Percentiles rank a stretch among this genome's conserved stretches.
Conservation (phyloP, 1,140 invertebrate species). For the Streblospio benedicti region DNA sequence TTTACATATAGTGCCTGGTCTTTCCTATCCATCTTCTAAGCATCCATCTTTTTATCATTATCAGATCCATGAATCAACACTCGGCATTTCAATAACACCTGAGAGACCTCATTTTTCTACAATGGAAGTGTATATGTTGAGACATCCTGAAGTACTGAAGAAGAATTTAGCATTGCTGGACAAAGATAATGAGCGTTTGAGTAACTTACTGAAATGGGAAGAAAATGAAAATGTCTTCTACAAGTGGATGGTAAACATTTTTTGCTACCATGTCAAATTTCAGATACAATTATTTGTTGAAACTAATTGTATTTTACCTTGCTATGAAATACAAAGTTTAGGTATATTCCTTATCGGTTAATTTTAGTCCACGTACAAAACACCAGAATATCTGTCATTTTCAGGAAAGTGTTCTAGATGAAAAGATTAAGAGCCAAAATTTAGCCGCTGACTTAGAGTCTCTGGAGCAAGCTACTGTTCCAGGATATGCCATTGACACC, state of each 20-base stretch:
- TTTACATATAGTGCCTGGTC: no score
- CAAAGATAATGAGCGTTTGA: slow-evolving; percentile 29
- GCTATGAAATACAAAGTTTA: background rate
- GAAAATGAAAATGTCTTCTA: slow-evolving; percentile 34
- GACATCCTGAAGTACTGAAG: slow-evolving; percentile 32
- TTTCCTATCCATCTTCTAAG: no score
- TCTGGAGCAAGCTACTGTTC: background rate
- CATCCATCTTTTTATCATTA: background rate
- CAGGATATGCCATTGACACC: slow-evolving; percentile 14
- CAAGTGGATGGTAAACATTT: slow-evolving; percentile 35
- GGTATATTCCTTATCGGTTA: background rate
- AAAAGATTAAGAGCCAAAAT: slow-evolving; percentile 9
- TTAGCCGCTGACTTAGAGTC: slow-evolving; percentile 6
- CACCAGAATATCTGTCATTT: background rate
- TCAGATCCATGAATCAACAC: slow-evolving; percentile 30
- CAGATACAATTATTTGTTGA: background rate
- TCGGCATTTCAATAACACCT: slow-evolving; percentile 21
- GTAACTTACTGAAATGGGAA: slow-evolving; percentile 28
- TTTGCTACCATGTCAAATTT: background rate
- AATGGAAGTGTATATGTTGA: slow-evolving; percentile 29
- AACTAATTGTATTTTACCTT: background rate
- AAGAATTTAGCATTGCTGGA: slow-evolving; percentile 30
- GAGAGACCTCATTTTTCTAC: slow-evolving; percentile 28
- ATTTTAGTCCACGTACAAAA: no score
- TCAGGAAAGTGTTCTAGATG: slow-evolving; percentile 24